Evolutionary conservation across 2,113 vertebrate genomes (phyloP), one percentile per base, ranked within the genome.

Genomic region (Bufo gargarizans): DNA sequence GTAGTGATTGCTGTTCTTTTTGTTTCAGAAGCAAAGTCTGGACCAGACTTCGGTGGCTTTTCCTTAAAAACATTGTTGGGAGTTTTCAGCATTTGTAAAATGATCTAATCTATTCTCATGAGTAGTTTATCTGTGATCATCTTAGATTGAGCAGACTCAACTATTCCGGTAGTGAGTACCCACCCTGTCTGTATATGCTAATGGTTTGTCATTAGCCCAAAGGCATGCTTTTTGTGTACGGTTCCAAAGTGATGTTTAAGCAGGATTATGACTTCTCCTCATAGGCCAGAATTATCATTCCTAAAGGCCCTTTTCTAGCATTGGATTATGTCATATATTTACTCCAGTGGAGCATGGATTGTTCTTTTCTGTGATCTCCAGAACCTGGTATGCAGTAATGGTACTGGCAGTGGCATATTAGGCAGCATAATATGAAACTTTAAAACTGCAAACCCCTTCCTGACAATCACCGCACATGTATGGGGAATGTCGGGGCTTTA

Each of bases 141-240:
- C 49, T 77, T 53, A 19, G 17, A 50, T 77, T 33, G 47, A 77
- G 8, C 74, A 50, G 47, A 77, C 13, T 3, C 45, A 20, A 47
- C 47, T 50, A 74, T 77, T 77, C 20, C 16, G 9, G 3, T 80
- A 59, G 56, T 16, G 4, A 59, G n/a, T 59, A 59, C 78, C 55
- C 55, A 80, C 78, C 78, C 78, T 80, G 78, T 80, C 55, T 80
- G 78, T 80, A 59, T 33, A 80, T 80, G n/a, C 33, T 80, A 80
- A 80, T 80, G 55, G 78, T 13, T 80, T 80, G 50, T 56, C 53
- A 59, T 43, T 56, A 22, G 55, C 55, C 78, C 53, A 80, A 80
- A 22, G 33, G 33, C 33, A 33, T 33, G 33, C 33, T 33, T 33
- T 33, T 33, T 33, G 33, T 33, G 1, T 33, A 33, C 33, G 33